Evolutionary conservation across 2,797 vertebrate species (phyloP).

Genomic region (Gorsachius magnificus): DNA sequence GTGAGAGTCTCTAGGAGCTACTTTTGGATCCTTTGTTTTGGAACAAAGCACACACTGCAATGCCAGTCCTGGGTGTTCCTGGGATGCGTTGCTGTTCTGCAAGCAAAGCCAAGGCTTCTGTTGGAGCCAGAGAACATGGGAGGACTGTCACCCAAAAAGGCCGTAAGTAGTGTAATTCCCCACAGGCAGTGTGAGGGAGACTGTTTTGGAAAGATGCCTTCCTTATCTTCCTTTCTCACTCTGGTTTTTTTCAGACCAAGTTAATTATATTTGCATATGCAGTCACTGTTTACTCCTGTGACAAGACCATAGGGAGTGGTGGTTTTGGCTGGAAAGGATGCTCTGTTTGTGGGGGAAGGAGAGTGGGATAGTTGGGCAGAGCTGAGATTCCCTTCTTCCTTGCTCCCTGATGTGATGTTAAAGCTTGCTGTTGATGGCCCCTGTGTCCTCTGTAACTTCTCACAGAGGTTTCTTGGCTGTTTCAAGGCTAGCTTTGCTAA

Average conservation of each 20-base stretch:
- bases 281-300: constrained; percentile 1
- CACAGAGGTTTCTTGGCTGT: neutral
- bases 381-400: neutral
- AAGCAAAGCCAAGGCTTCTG: neutral
- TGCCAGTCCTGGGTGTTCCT: neutral
- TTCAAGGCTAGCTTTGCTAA: neutral
- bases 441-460: neutral
- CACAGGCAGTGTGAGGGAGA: neutral
- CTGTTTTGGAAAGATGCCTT: neutral
- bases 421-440: neutral
- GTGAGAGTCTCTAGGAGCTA: neutral
- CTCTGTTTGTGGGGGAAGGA: neutral
- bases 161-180: neutral
- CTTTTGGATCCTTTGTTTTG: neutral
- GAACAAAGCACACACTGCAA: neutral
- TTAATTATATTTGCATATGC: constrained; percentile 28
- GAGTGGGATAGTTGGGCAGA: neutral
- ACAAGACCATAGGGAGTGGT: neutral
- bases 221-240: constrained; percentile 40
- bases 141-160: neutral
- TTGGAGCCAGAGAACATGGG: neutral
- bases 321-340: neutral
- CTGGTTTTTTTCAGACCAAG: neutral
- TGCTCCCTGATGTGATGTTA: neutral
- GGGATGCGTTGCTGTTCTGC: neutral